Evolutionary conservation across 2,797 vertebrate species (phyloP), one percentile per base, ranked within the genome.

Genomic region (Jordanella pulchra): DNA sequence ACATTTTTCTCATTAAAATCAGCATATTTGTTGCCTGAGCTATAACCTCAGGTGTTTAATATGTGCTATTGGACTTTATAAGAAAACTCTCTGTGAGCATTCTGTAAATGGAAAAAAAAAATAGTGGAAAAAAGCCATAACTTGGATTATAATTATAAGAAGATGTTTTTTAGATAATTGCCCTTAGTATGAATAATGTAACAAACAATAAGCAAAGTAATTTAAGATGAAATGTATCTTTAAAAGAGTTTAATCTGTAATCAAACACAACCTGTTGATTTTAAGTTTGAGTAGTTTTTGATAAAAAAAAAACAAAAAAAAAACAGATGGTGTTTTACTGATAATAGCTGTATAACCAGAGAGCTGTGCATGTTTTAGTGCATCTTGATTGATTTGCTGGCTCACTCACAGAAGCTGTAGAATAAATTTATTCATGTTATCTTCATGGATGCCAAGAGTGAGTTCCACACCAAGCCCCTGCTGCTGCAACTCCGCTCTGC

Each of bases 361-460:
- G 85, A 89, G 75, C 76, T 48, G 72, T 54, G 81, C 71, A 79
- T 76, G 77, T 76, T 86, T 83, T 77, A 75, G 54, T 51, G 81
- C 75, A 74, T 84, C 82, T 66, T 75, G 77, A 66, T 75, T 84
- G 86, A 86, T 87, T 86, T 69, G 77, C 70, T 89, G 91, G 88
- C 89, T 79, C 47, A 9, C 70, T 71, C 60, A 65, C 79, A 73
- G 72, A 25, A 84, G 71, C 81, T 84, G 65, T 72, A 84, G 72
- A 73, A 82, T 80, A 35, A 86, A 91, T 89, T 84, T 84, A 88
- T 90, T 86, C 85, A 70, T 81, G 86, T 88, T 84, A 89, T 91
- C 89, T 87, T 51, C 5, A 1, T 0, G 12, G 18, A 69, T 71
- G 87, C 90, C 87, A 89, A 82, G 75, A 90, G 84, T 69, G 83